These are phyloP conservation scores for Dicycla oo DNA, from an alignment of 2,888 invertebrate genomes.

Conservation along the genomic window DNA sequence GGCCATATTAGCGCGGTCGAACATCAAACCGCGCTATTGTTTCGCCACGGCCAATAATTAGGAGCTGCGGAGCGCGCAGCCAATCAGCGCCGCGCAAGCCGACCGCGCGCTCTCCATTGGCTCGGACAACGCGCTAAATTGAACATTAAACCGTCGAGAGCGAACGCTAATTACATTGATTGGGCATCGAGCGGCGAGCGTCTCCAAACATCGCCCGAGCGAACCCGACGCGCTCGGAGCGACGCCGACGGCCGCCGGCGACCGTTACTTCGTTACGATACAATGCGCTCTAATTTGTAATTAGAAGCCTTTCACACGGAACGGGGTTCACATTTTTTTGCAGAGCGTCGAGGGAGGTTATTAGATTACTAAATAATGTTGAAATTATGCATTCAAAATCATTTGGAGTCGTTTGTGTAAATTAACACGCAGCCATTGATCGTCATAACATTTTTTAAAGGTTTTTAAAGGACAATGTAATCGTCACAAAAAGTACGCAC, in stretches of 20 bases:
- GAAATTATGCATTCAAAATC: constrained; percentile 64
- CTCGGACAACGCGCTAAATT: constrained; percentile 72
- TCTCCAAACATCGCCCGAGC: constrained; percentile 43
- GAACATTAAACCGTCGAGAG: constrained; percentile 71
- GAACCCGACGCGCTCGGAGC: constrained; percentile 36
- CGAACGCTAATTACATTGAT: constrained; percentile 81
- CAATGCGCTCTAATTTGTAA: constrained; percentile 66
- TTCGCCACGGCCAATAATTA: constrained; percentile 84
- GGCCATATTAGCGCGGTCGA: constrained; percentile 78
- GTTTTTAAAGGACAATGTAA: constrained; percentile 8
- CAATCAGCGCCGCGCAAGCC: constrained; percentile 77
- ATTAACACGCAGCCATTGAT: constrained; percentile 27
- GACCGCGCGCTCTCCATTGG: constrained; percentile 75
- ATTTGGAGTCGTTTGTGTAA: constrained; percentile 53
- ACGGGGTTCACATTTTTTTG: constrained; percentile 56
- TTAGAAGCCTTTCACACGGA: constrained; percentile 64
- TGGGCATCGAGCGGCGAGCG: constrained; percentile 71
- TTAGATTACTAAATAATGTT: constrained; percentile 61
- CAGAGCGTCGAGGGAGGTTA: constrained; percentile 52
- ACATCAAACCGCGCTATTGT: constrained; percentile 77
- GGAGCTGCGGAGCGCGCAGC: constrained; percentile 70
- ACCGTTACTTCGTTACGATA: constrained; percentile 55
- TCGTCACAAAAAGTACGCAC: neutral
- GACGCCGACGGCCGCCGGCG: constrained; percentile 52
- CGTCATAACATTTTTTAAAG: constrained; percentile 5